Conservation (phyloP, 2,113 vertebrate genomes). For the Phodopus roborovskii region DNA sequence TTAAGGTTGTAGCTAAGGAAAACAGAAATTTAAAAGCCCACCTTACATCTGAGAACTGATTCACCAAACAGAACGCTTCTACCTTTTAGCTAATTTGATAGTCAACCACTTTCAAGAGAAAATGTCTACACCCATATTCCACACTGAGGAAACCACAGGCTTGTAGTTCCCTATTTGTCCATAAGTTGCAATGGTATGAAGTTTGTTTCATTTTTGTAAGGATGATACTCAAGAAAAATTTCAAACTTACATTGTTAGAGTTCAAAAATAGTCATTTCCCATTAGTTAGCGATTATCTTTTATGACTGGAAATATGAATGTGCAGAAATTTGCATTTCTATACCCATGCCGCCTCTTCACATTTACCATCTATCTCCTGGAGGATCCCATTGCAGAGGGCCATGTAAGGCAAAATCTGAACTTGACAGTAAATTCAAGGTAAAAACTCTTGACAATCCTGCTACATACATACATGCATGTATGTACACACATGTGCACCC, state of each 20-base stretch:
- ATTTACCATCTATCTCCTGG: background rate
- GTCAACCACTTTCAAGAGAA: background rate
- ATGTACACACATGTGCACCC: background rate
- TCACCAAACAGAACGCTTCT: background rate
- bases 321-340: background rate
- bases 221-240: background rate
- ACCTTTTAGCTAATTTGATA: background rate
- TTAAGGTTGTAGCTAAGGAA: background rate
- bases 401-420: background rate
- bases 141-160: background rate
- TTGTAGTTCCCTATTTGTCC: background rate
- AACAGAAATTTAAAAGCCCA: slow-evolving; percentile 19
- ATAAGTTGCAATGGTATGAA: background rate
- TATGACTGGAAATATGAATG: background rate
- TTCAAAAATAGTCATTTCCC: background rate
- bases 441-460: background rate
- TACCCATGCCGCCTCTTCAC: background rate
- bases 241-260: background rate
- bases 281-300: background rate
- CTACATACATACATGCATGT: background rate
- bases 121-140: background rate
- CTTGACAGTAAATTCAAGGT: background rate
- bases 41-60: background rate
- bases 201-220: background rate
- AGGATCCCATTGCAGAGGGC: background rate